Evolutionary conservation across 1,140 invertebrate genomes (phyloP).

Genomic region (Conus ventricosus): DNA sequence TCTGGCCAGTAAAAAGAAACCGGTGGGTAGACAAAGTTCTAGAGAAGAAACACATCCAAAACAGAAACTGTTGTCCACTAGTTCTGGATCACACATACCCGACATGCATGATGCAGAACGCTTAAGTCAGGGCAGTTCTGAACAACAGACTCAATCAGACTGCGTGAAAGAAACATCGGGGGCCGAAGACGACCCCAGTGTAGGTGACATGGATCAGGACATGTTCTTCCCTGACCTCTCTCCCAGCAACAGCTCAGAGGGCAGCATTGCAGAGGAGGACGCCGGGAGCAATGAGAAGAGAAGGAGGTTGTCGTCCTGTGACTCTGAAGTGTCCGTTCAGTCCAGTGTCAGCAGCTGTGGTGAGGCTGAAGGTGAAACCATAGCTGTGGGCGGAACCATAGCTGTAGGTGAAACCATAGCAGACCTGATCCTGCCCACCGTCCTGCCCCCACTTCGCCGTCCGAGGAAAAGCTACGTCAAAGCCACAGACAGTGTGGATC

Average conservation of each 20-base stretch:
- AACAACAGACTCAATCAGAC: not conserved
- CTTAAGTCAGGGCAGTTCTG: not conserved
- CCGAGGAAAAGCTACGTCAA: not conserved
- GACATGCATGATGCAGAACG: not conserved
- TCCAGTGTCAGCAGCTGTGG: not conserved
- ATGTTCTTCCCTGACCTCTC: conserved; percentile 20
- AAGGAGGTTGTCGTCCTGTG: not conserved
- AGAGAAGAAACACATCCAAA: not conserved
- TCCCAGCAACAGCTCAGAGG: not conserved
- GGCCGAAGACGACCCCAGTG: not conserved
- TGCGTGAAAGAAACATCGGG: not conserved
- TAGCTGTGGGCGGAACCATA: too few relatives aligned
- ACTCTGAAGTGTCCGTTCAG: not conserved
- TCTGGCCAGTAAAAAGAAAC: conserved; percentile 12
- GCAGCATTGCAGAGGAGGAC: not conserved
- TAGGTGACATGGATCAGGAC: not conserved
- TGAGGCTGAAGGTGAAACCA: not conserved
- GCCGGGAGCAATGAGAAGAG: not conserved
- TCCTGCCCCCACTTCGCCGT: conserved; percentile 8
- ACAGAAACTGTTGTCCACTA: not conserved
- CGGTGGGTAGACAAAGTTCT: not conserved
- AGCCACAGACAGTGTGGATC: not conserved
- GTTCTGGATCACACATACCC: too few relatives aligned
- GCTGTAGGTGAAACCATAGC: not conserved
- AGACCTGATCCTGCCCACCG: conserved; percentile 20